These are phyloP conservation scores for Coracopsis vasa DNA, from an alignment of 2,113 vertebrate species.

Conservation along the genomic window DNA sequence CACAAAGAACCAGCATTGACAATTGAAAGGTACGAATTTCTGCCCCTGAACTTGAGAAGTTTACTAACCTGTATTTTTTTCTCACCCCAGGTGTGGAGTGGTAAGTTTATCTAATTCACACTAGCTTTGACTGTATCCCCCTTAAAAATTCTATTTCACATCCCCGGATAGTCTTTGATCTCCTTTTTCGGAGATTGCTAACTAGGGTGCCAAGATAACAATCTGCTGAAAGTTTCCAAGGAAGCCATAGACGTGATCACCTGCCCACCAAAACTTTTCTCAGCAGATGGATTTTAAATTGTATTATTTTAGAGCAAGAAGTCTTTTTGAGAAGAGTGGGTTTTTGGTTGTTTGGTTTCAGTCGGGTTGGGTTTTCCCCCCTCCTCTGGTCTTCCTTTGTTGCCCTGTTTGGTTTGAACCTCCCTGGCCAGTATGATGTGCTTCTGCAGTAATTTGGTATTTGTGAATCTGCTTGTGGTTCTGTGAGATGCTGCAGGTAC, in stretches of 20 bases:
- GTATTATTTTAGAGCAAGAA: neutral
- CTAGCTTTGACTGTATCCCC: neutral
- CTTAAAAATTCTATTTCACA: neutral
- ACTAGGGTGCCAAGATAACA: neutral
- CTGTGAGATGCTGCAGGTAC: neutral
- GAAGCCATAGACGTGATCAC: neutral
- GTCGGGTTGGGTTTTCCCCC: neutral
- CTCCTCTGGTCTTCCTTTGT: neutral
- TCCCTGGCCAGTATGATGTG: neutral
- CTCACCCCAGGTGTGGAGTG: neutral
- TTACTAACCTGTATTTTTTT: neutral
- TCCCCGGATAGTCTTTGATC: neutral
- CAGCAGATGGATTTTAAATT: neutral
- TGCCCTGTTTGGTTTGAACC: neutral
- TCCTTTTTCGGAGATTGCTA: neutral
- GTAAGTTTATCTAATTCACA: neutral
- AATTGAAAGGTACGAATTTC: conserved; percentile 7
- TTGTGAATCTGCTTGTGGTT: neutral
- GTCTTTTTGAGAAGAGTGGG: neutral
- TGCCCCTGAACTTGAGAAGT: neutral
- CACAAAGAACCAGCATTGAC: neutral
- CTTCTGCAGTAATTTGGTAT: neutral
- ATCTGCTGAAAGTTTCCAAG: neutral
- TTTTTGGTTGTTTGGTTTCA: fast-evolving
- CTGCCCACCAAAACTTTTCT: neutral